Evolutionary conservation across 2,113 vertebrate genomes (phyloP).

Genomic region (Atractosteus spatula): DNA sequence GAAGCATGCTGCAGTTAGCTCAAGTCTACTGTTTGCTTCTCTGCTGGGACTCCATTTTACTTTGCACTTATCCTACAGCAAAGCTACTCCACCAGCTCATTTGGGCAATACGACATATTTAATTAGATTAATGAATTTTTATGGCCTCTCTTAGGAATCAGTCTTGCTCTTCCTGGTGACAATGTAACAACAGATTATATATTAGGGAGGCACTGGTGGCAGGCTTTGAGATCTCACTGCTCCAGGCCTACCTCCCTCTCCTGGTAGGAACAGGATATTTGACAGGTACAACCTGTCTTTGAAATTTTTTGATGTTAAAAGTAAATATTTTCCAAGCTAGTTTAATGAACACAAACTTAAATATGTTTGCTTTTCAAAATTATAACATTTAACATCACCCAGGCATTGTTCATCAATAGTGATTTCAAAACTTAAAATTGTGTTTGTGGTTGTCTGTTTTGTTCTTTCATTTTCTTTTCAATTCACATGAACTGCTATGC

Average conservation of each 20-base stretch:
- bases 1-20: constrained; percentile 90
- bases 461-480: background rate
- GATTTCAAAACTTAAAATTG: no score
- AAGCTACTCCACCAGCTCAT: constrained; percentile 91
- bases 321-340: constrained; percentile 54
- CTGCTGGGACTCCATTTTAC: constrained; percentile 96
- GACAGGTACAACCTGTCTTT: constrained; percentile 78
- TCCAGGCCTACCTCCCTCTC: constrained; percentile 76
- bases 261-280: constrained; percentile 60
- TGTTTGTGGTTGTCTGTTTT: constrained; percentile 3
- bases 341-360: no score
- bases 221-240: constrained; percentile 68
- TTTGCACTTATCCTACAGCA: constrained; percentile 98
- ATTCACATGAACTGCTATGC: no score
- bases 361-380: no score
- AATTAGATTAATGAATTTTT: constrained; percentile 99
- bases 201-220: constrained; percentile 69
- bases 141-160: constrained; percentile 87
- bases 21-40: constrained; percentile 84
- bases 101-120: constrained; percentile 98
- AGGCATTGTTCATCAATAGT: no score
- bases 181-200: constrained; percentile 94
- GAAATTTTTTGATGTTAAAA: constrained; percentile 75
- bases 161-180: constrained; percentile 87
- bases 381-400: no score